A percentile compares a stretch with the other conserved stretches of the same genome.
phyloP scores from a whole-genome alignment of 2,113 vertebrate species.

The Emydura subglobosa region DNA sequence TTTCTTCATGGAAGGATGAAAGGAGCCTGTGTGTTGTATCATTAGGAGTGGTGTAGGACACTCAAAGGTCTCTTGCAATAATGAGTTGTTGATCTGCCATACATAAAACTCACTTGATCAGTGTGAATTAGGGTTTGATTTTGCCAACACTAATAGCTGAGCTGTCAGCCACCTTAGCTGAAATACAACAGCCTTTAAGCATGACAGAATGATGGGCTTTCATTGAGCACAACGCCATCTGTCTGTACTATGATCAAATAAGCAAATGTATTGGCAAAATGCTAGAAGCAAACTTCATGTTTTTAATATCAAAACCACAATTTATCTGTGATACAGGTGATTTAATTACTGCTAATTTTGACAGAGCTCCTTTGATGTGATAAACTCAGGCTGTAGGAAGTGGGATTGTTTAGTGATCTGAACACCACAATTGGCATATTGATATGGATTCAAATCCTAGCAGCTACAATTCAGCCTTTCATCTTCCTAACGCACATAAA shows the following conservation, averaged over 20 bases:
- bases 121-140: neutral
- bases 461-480: neutral
- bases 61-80: neutral
- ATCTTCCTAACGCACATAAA: neutral
- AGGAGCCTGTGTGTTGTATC: neutral
- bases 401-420: neutral
- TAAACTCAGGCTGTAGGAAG: neutral
- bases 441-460: neutral
- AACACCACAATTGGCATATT: neutral
- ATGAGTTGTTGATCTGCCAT: neutral
- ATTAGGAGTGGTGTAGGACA: neutral
- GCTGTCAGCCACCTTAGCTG: neutral
- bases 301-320: neutral
- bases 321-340: neutral
- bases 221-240: neutral
- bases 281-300: neutral
- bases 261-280: neutral
- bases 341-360: neutral
- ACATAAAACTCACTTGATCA: neutral
- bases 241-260: neutral
- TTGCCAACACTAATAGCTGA: neutral
- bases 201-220: neutral
- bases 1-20: neutral
- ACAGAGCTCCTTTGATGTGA: neutral
- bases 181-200: neutral